Evolutionary conservation across 2,797 vertebrate genomes (phyloP).

Genomic region (Melanotaenia maccullochi): DNA sequence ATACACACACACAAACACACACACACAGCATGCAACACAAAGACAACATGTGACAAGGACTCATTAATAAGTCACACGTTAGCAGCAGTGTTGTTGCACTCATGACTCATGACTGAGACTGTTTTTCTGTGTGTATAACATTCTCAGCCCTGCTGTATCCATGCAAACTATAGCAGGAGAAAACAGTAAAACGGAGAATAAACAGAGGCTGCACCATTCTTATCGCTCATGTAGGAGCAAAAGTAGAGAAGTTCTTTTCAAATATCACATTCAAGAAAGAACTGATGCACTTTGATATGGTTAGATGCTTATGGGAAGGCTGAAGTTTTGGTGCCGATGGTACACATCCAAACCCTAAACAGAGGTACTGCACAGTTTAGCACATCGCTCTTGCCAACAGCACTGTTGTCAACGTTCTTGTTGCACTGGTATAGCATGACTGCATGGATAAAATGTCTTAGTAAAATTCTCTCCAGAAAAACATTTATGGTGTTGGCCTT

Average conservation of each 20-base stretch:
- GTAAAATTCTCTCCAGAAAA: too few species aligned
- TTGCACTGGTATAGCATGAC: too few species aligned
- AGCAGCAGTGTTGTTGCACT: slow-evolving; percentile 34
- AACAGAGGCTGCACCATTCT: neutral
- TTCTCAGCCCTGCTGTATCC: neutral
- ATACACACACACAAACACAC: slow-evolving; percentile 31
- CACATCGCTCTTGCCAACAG: neutral
- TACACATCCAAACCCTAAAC: neutral
- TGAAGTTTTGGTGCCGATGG: neutral
- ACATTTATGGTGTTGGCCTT: too few species aligned
- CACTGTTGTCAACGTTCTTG: neutral
- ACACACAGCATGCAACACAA: slow-evolving; percentile 24
- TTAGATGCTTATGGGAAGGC: too few species aligned
- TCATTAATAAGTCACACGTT: slow-evolving; percentile 55
- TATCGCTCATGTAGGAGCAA: too few species aligned
- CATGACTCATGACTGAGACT: slow-evolving; percentile 41
- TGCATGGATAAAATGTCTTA: too few species aligned
- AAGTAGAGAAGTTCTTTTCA: neutral
- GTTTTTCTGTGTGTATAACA: slow-evolving; percentile 4
- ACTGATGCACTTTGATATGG: neutral
- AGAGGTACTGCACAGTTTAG: neutral
- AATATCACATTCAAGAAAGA: neutral
- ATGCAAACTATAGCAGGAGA: neutral
- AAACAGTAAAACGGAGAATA: neutral
- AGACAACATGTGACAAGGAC: slow-evolving; percentile 56